Base-by-base conservation (phyloP, 2,113 vertebrate genomes). In the Campylorhamphus procurvoides region DNA sequence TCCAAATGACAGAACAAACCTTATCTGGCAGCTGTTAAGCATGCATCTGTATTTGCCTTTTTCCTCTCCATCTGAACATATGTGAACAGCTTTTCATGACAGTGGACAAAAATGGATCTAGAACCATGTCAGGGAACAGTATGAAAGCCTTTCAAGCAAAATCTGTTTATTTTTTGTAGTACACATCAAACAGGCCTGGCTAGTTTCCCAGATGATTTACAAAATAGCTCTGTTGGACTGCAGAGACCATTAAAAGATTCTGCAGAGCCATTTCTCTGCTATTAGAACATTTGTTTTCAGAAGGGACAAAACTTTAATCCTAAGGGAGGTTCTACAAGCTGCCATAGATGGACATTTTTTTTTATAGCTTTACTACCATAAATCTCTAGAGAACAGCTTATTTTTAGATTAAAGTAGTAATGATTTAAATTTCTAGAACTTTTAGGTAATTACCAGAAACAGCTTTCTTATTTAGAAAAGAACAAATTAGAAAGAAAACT, bases 341-440 rank as follows among this genome's bases (percentile, higher is more conserved):
- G 22, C 83, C 79, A 52, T 29, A 95, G 33, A 94, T 63, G 52
- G 72, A 59, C 39, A 37, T 33, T 35, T 63, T 69, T 46, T 86
- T 96, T 77, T 37, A 83, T 18, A 84, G 37, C 5, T 75, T 56
- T 69, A 80, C 27, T 87, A 79, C 20, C 10, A 3, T n/a, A 46
- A 23, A 12, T 84, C 69, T 60, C 76, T 60, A 74, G 56, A 84
- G 82, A 84, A 37, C 10, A 28, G 19, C 14, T 52, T 86, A 81
- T 94, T 95, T 94, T 93, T 86, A 94, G 52, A 84, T 77, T 71
- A 37, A 82, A 96, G 17, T 31, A 83, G 37, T 28, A 79, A 91
- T 35, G 12, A 16, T 17, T 96, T 59, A 66, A 66, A 64, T 79
- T 87, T 39, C 68, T 31, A 73, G 20, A 93, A 90, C 18, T 42